Percentiles rank a stretch among this genome's conserved stretches.
Evolutionary conservation across 92 coral and sea anemone species (phyloP).

Genomic region (Metridium senile): DNA sequence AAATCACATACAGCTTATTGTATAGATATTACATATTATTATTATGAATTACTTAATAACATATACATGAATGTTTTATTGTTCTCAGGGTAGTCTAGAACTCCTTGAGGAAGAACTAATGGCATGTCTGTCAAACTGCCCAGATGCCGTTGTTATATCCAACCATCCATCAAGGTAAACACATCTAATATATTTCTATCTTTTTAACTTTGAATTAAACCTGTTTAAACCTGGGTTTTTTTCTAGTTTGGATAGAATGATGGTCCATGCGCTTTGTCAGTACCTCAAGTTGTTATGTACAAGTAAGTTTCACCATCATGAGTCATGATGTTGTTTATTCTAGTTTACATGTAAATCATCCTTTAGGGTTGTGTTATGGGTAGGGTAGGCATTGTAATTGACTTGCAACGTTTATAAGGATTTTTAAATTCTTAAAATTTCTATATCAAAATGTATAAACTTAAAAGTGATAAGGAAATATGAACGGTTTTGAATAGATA

Average conservation of each 20-base stretch:
- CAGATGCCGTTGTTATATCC: constrained; percentile 71
- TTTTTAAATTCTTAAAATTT: no score
- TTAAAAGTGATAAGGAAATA: no score
- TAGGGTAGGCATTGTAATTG: no score
- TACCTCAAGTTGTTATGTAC: constrained; percentile 78
- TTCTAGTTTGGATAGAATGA: constrained; percentile 86
- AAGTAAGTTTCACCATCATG: constrained; percentile 59
- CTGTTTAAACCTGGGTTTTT: not conserved
- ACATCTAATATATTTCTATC: not conserved
- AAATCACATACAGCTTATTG: no score
- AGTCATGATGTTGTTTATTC: not conserved
- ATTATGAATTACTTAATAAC: no score
- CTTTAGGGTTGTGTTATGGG: no score
- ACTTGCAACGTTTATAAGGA: no score
- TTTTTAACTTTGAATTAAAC: no score
- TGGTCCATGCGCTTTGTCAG: constrained; percentile 92
- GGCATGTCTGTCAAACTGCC: constrained; percentile 63
- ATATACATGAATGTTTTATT: not conserved
- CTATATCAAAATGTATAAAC: no score
- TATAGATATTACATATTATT: no score
- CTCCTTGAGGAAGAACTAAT: constrained; percentile 80
- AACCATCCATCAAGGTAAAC: constrained; percentile 84
- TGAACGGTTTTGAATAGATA: no score
- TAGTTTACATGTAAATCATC: no score
- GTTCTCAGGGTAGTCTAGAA: constrained; percentile 70